Conservation (phyloP, 1,140 invertebrate species). For the Vollenhovia emeryi region DNA sequence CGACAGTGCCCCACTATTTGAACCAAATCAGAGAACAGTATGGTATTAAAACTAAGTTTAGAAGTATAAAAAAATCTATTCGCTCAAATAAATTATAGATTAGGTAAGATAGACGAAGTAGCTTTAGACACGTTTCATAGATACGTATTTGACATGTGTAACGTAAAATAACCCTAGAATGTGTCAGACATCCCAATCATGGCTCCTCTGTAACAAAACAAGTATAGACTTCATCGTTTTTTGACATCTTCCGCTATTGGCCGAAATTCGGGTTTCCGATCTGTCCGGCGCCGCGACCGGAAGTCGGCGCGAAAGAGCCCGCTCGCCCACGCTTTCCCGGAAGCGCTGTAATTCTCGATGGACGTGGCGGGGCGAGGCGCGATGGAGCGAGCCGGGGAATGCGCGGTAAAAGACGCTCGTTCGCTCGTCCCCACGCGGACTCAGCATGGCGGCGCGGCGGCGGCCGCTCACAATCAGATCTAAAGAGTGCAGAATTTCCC, state of each 20-base stretch:
- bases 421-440: background rate
- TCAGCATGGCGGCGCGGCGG: background rate
- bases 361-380: background rate
- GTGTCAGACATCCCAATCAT: too few species aligned
- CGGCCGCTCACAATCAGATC: constrained; percentile 33
- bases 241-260: background rate
- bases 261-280: background rate
- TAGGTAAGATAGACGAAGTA: too few species aligned
- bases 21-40: too few species aligned
- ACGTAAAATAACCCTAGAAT: too few species aligned
- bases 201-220: too few species aligned
- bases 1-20: too few species aligned
- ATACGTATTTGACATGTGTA: too few species aligned
- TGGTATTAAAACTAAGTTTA: too few species aligned
- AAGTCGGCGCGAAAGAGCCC: constrained; percentile 2
- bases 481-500: constrained; percentile 54
- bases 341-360: constrained; percentile 16
- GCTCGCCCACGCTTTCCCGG: background rate
- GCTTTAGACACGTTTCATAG: too few species aligned
- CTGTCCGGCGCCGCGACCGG: constrained; percentile 4
- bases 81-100: too few species aligned
- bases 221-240: too few species aligned
- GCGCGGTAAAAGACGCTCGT: background rate
- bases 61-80: too few species aligned
- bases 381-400: background rate